phyloP scores from a whole-genome alignment of 2,888 invertebrate species.

The Polymixis flavicincta region DNA sequence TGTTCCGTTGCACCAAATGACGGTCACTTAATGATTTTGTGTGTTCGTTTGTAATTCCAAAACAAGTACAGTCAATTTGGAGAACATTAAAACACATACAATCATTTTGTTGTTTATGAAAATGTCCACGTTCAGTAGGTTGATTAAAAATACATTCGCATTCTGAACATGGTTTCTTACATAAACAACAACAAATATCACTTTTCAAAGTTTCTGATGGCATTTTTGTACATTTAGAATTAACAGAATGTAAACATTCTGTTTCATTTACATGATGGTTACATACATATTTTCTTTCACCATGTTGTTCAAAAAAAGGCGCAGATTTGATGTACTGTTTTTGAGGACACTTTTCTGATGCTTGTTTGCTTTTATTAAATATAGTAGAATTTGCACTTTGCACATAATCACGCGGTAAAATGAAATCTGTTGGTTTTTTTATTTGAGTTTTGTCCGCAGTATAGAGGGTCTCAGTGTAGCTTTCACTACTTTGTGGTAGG shows the following conservation, averaged over 20 bases:
- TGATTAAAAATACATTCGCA: constrained; percentile 14
- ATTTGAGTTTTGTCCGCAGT: constrained; percentile 1
- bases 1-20: not conserved
- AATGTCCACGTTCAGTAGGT: not conserved
- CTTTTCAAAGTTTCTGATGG: not conserved
- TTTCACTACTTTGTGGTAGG: not conserved
- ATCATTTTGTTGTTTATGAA: constrained; percentile 7
- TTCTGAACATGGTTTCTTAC: not conserved
- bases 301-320: not conserved
- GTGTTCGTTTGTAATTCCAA: not conserved
- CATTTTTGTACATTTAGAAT: not conserved
- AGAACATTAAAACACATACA: constrained; percentile 20
- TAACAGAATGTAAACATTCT: not conserved
- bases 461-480: constrained; percentile 1
- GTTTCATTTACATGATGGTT: not conserved
- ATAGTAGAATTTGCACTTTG: constrained; percentile 10
- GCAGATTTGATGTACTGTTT: not conserved
- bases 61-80: not conserved
- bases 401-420: not conserved
- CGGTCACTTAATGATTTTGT: not conserved
- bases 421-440: not conserved
- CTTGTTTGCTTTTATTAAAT: not conserved
- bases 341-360: not conserved
- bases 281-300: not conserved
- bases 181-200: not conserved